These are phyloP conservation scores for Xiphophorus couchianus DNA, from an alignment of 2,113 vertebrate species.

Conservation along the genomic window DNA sequence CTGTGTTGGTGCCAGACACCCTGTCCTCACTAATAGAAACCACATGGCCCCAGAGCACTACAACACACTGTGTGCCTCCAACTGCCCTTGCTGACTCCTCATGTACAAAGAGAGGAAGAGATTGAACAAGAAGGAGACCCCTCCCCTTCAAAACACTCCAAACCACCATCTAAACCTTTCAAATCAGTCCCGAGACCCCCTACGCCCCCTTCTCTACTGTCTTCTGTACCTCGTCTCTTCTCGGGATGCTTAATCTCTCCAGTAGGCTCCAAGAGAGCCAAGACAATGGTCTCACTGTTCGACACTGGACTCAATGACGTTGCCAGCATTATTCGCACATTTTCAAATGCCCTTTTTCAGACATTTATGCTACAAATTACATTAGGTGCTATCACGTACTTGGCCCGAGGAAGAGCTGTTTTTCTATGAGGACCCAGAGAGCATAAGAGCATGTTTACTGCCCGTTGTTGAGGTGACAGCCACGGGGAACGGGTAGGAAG, in stretches of 20 bases:
- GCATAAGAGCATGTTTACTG: constrained; percentile 71
- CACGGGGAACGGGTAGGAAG: constrained; percentile 66
- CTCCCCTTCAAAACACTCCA: constrained; percentile 57
- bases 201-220: constrained; percentile 55
- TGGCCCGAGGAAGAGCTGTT: constrained; percentile 59
- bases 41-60: constrained; percentile 79
- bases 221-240: constrained; percentile 73
- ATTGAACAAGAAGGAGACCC: constrained; percentile 46
- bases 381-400: constrained; percentile 57
- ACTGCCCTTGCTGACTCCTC: constrained; percentile 71
- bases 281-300: constrained; percentile 82
- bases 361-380: constrained; percentile 65
- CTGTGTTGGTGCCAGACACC: constrained; percentile 79
- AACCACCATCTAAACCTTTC: constrained; percentile 74
- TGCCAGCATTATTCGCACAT: constrained; percentile 80
- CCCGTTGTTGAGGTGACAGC: constrained; percentile 78
- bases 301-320: constrained; percentile 63
- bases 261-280: constrained; percentile 73
- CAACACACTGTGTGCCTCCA: constrained; percentile 74
- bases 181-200: constrained; percentile 69
- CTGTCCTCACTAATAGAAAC: constrained; percentile 82
- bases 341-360: constrained; percentile 74
- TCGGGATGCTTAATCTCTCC: constrained; percentile 75
- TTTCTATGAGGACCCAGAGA: constrained; percentile 54
- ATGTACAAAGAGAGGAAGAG: constrained; percentile 67